Conservation (phyloP, 1,140 invertebrate species). For the Brachionus sp. region DNA sequence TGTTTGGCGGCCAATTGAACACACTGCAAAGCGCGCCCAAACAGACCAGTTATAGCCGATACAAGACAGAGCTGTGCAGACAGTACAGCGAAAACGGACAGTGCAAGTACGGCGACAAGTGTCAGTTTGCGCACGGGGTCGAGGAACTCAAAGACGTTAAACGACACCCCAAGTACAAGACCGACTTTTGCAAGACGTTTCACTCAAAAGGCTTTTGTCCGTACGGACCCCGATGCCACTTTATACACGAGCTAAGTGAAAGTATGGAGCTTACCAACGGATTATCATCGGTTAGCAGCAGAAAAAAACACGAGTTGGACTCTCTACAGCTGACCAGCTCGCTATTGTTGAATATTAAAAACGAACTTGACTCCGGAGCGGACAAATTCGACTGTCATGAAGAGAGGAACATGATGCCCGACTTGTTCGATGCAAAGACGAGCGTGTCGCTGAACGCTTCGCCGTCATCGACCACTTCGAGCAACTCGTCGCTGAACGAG, state of each 20-base stretch:
- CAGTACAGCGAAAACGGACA: conserved; percentile 48
- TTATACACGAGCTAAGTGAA: conserved; percentile 47
- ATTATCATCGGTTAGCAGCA: not conserved
- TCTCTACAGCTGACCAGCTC: not conserved
- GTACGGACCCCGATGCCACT: conserved; percentile 50
- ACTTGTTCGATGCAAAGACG: not conserved
- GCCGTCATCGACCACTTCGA: not conserved
- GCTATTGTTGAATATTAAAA: not conserved
- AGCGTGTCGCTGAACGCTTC: not conserved
- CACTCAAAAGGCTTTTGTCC: conserved; percentile 49
- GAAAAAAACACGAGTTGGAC: not conserved
- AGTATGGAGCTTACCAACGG: not conserved
- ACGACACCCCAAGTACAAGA: conserved; percentile 51
- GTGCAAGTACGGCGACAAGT: conserved; percentile 50
- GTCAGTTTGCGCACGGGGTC: conserved; percentile 51
- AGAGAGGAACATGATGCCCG: not conserved
- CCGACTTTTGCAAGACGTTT: conserved; percentile 50
- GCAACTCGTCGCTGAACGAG: not conserved
- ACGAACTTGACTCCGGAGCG: not conserved
- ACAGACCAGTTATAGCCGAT: conserved; percentile 43
- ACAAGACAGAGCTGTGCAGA: conserved; percentile 52
- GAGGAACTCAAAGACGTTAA: conserved; percentile 48
- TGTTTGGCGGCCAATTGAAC: not conserved
- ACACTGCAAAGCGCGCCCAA: not conserved
- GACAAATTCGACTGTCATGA: conserved; percentile 24